Evolutionary conservation across 2,113 vertebrate genomes (phyloP), one percentile per base, ranked within the genome.

Genomic region (Rhinoptilus africanus): DNA sequence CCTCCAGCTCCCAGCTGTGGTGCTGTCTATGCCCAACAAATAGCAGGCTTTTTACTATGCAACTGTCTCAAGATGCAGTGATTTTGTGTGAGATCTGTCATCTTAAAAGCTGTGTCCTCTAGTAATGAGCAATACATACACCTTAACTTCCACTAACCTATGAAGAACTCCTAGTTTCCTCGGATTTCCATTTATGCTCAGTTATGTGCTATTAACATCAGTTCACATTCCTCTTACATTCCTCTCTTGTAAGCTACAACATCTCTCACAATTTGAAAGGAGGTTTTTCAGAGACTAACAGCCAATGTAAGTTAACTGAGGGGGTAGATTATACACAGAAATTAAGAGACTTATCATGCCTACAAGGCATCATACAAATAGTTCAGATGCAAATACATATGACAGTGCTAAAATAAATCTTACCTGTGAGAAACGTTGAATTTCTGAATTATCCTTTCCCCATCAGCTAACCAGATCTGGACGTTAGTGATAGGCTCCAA

Each of bases 391-490:
- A 93, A 62, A 78, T 20, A 54, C 4, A 34, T 5, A 14, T 4
- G 24, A 72, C 15, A 73, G 14, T 26, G 67, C 23, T 73, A 82
- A 84, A 69, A 62, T 13, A 59, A 41, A 54, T 47, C 98, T 95
- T 95, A 99, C 99, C 99, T 99, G 95, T 99, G 99, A 72, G 99
- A 99, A 96, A 98, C 94, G 92, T 99, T 99, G 94, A 99, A 99
- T 96, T 98, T 99, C 97, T 99, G 99, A 91, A 99, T 97, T 80
- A 99, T 97, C 92, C 99, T 98, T 88, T 99, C 98, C 91, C 99
- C 99, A n/a, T 99, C 99, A 45, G 99, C 99, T 97, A 99, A 97
- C 99, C 99, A 99, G 91, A 99, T 99, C 98, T 99, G 99, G 92
- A 99, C 85, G 32, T 97, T 99, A 90, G 99, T 99, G 82, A 99